phyloP scores from a whole-genome alignment of 2,888 invertebrate genomes.

The Tubulanus polymorphus region DNA sequence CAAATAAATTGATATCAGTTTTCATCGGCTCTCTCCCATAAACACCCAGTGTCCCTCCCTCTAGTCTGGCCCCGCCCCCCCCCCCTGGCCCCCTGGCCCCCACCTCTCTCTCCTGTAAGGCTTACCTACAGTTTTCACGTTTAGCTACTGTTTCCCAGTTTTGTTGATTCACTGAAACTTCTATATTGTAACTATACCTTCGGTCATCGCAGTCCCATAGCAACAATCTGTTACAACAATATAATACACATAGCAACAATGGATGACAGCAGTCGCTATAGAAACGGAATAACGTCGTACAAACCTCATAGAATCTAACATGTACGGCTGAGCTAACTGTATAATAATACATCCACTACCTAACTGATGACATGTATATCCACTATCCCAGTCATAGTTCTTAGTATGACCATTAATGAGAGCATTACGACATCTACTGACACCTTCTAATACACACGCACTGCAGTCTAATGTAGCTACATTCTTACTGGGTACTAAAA shows the following conservation, averaged over 20 bases:
- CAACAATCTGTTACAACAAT: slow-evolving; percentile 74
- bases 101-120: no score
- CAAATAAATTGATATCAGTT: no score
- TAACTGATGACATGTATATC: slow-evolving; percentile 91
- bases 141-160: slow-evolving; percentile 67
- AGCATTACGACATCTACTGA: slow-evolving; percentile 86
- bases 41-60: no score
- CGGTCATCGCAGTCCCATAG: slow-evolving; percentile 85
- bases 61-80: no score
- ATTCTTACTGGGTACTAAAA: slow-evolving; percentile 73
- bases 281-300: no score
- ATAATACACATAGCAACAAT: no score
- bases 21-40: no score
- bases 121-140: no score
- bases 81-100: no score
- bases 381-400: slow-evolving; percentile 98
- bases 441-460: slow-evolving; percentile 94
- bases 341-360: slow-evolving; percentile 84
- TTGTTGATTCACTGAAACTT: slow-evolving; percentile 54
- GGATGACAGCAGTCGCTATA: no score
- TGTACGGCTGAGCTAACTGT: slow-evolving; percentile 93
- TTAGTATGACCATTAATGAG: slow-evolving; percentile 91
- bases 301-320: slow-evolving; percentile 78
- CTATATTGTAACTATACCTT: slow-evolving; percentile 57
- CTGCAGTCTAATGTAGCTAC: slow-evolving; percentile 86